Base-by-base conservation (phyloP, 2,888 invertebrate species). In the Eilema caniola region DNA sequence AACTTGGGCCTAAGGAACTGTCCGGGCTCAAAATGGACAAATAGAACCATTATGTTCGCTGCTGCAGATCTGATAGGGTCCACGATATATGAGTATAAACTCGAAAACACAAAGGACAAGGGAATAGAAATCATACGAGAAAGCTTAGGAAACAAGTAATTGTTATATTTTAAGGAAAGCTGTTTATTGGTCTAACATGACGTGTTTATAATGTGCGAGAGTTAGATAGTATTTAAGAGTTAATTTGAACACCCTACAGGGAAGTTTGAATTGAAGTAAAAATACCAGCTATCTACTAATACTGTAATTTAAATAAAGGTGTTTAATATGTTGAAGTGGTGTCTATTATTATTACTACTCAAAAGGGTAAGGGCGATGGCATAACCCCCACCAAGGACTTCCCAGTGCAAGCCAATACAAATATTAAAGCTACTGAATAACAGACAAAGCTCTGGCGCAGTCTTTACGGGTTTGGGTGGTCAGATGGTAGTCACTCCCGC, bases 41-140 rank as follows among this genome's bases (percentile, higher is more conserved):
- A 81, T 81, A 81, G 83, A 83, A 75, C 79, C 77, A 81, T 81
- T 77, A 79, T 83, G 77, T 81, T 77, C 56, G 73, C 83, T 63
- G 72, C 74, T 77, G 80, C 60, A 75, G 71, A 82, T 81, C 83
- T 72, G 83, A 83, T 82, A 81, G 67, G 60, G 5, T 37, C 31
- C n/a, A 65, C 53, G 71, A 73, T 77, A 37, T n/a, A 41, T 16
- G 47, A 71, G 78, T 80, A 75, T 75, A 71, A 72, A 78, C 71
- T 73, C 66, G 62, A 64, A 62, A 63, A 77, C 28, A 82, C 81
- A 81, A 82, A 80, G 81, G 78, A 80, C 69, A 57, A 24, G 59
- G 75, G 72, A 80, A 70, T 64, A 75, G 66, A 82, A 67, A 82
- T 80, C 69, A 56, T 62, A 72, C 69, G 56, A 61, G 69, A 82